phyloP scores from a whole-genome alignment of 2,113 vertebrate genomes.

The Tonatia bakeri region DNA sequence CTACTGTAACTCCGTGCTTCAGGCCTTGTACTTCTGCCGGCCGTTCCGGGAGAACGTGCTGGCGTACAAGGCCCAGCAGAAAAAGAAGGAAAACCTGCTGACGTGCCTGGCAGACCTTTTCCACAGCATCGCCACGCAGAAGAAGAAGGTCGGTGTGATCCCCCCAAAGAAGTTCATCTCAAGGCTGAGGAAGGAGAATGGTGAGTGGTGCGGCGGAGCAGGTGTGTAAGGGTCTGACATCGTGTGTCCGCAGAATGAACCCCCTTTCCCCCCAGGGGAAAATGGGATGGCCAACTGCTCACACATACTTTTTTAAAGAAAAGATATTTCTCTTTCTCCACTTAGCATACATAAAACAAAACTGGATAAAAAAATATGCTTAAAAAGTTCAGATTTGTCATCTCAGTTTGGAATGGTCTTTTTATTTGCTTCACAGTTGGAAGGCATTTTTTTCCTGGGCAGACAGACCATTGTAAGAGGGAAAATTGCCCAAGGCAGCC shows the following conservation, averaged over 20 bases:
- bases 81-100: slow-evolving; percentile 98
- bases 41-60: slow-evolving; percentile 97
- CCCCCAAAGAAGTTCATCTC: slow-evolving; percentile 99
- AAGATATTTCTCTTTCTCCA: neutral
- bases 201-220: slow-evolving; percentile 75
- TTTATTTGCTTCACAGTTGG: neutral
- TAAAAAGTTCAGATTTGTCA: neutral
- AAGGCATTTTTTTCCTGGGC: neutral
- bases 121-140: slow-evolving; percentile 98
- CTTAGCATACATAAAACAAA: neutral
- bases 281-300: neutral
- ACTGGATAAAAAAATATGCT: neutral
- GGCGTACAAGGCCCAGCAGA: slow-evolving; percentile 97
- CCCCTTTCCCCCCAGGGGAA: neutral
- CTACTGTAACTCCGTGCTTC: slow-evolving; percentile 99
- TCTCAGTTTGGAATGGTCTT: neutral
- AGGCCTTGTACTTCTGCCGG: slow-evolving; percentile 96
- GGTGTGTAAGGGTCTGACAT: neutral
- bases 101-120: slow-evolving; percentile 98
- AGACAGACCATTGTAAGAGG: neutral
- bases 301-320: neutral
- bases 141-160: slow-evolving; percentile 99
- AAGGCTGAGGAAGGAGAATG: slow-evolving; percentile 94
- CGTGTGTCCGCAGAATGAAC: neutral
- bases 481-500: neutral